These are phyloP conservation scores for Ephydatia muelleri DNA, from an alignment of 37 sponge, comb jelly and placozoan genomes.

Conservation along the genomic window DNA sequence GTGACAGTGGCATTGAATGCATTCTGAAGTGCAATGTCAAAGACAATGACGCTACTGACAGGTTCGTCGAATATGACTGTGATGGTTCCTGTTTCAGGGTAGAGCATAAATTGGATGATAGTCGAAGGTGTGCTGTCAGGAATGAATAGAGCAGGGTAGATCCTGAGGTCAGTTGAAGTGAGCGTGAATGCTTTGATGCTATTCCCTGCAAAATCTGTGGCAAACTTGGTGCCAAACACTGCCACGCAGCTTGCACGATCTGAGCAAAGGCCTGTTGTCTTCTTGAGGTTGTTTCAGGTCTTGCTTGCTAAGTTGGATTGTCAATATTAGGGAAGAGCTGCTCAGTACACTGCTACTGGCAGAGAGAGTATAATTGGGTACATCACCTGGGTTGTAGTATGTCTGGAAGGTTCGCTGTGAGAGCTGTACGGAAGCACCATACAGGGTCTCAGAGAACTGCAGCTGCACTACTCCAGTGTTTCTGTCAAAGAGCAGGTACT, in stretches of 20 bases:
- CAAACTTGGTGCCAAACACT: slow-evolving; percentile 40
- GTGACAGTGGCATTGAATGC: slow-evolving; percentile 51
- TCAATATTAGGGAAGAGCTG: slow-evolving; percentile 55
- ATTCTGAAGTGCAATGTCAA: slow-evolving; percentile 69
- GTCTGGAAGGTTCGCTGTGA: slow-evolving; percentile 27
- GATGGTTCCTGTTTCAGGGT: slow-evolving; percentile 59
- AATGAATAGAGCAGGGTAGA: slow-evolving; percentile 39
- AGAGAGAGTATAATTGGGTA: slow-evolving; percentile 30
- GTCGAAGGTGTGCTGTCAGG: slow-evolving; percentile 62
- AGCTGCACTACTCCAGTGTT: slow-evolving; percentile 71
- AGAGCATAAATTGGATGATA: slow-evolving; percentile 62
- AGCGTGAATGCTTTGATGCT: slow-evolving; percentile 34
- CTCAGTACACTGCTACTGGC: slow-evolving; percentile 49
- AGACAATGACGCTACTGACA: slow-evolving; percentile 28
- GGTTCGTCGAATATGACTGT: slow-evolving; percentile 79
- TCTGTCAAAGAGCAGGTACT: slow-evolving; percentile 65
- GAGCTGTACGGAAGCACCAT: slow-evolving; percentile 76
- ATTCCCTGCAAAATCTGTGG: slow-evolving; percentile 92
- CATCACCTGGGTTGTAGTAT: background rate
- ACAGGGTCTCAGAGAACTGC: slow-evolving; percentile 87
- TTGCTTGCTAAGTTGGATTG: slow-evolving; percentile 34
- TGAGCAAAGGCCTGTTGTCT: slow-evolving; percentile 40
- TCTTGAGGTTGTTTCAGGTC: slow-evolving; percentile 82
- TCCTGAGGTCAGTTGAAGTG: background rate
- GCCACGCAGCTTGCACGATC: slow-evolving; percentile 46